Evolutionary conservation across 2,888 invertebrate genomes (phyloP), one percentile per base, ranked within the genome.

Genomic region (Lampropteryx suffumata): DNA sequence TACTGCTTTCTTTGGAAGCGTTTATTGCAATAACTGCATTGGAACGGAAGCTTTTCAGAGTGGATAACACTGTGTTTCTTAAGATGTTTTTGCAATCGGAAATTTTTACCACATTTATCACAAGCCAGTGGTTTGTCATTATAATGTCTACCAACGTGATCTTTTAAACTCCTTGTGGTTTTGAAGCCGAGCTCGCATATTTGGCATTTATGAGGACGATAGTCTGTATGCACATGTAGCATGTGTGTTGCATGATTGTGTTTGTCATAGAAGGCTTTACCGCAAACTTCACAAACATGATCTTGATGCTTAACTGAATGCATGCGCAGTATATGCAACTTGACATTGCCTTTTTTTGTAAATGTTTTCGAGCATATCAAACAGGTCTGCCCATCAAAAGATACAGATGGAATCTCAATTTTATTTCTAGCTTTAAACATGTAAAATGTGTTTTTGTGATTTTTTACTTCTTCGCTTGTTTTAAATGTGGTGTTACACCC

Each of bases 1-100:
- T 3, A 90, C 89, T 63, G 49, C 21, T 49, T 49, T 8, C 49
- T n/a, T 6, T 92, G 87, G 66, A 95, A 95, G 42, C 91, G 83
- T 79, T 94, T 94, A 2, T 93, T 92, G 64, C 95, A 95, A 68
- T 92, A 93, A 59, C 92, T 92, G 65, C 95, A 95, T 5, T 92
- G 87, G 65, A 92, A 93, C 0, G 95, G 95, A 90, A 93, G 92
- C 5, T 92, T 92, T 3, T 94, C 95, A 0, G 94, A 94, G 62
- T 95, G 95, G 37, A 94, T 93, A 40, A 94, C 90, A 52, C 92
- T 91, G 69, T 95, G 95, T 29, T 94, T 93, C 28, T 91, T 86
- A 28, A 95, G 78, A 10, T 79, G 76, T 10, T 67, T 71, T 27
- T 70, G 63, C 0, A 77, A 50, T 5, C 79, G 59, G 43, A 83